These are phyloP conservation scores for Synergus itoensis DNA, from an alignment of 2,888 invertebrate genomes.

Conservation along the genomic window DNA sequence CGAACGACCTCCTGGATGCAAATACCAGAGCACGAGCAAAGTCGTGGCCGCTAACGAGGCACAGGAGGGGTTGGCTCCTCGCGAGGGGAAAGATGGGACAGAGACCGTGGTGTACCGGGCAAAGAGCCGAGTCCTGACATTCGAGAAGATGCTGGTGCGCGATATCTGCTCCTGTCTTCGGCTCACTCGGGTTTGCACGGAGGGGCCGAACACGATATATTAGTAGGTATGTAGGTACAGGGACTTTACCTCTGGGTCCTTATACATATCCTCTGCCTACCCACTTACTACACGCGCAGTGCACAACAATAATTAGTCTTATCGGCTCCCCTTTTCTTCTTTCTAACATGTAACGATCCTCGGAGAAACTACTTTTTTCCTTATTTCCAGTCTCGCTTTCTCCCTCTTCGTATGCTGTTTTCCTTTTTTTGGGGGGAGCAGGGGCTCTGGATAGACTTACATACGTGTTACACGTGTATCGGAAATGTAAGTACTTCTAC, in stretches of 20 bases:
- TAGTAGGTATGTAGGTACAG: conserved; percentile 56
- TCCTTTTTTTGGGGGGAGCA: conserved; percentile 26
- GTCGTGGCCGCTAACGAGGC: conserved; percentile 71
- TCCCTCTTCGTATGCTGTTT: neutral
- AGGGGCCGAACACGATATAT: conserved; percentile 61
- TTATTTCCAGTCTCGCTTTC: conserved; percentile 27
- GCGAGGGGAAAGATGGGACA: conserved; percentile 59
- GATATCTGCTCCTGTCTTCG: conserved; percentile 70
- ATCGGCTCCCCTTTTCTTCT: conserved; percentile 57
- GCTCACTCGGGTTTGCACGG: conserved; percentile 50
- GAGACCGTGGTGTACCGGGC: conserved; percentile 64
- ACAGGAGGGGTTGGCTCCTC: conserved; percentile 52
- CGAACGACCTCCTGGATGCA: conserved; percentile 57
- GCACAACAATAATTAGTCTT: conserved; percentile 72
- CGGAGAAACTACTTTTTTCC: conserved; percentile 17
- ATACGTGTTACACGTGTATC: conserved; percentile 53
- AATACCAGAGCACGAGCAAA: conserved; percentile 65
- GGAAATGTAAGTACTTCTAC: conserved; percentile 42
- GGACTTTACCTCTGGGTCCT: conserved; percentile 43
- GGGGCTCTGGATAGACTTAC: conserved; percentile 43
- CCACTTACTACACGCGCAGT: conserved; percentile 46
- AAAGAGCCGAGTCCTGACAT: conserved; percentile 71
- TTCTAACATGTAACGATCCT: conserved; percentile 57
- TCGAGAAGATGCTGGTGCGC: conserved; percentile 70
- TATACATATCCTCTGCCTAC: conserved; percentile 50